Evolutionary conservation across 92 coral and sea anemone species (phyloP).

Genomic region (Parazoanthus darwini): DNA sequence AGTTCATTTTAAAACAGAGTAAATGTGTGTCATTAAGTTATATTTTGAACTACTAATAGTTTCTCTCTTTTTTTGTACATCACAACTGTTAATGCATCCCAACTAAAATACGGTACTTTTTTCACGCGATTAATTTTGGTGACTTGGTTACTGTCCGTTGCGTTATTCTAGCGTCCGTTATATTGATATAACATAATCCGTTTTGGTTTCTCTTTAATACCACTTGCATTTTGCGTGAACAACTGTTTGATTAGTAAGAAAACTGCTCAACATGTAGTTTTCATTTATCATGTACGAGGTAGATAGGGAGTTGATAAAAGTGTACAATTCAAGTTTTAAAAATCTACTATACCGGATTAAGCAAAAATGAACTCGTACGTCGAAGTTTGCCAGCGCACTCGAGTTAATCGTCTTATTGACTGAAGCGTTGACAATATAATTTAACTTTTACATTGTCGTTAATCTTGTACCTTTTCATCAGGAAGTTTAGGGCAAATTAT

Average conservation of each 20-base stretch:
- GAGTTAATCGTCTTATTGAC: constrained; percentile 10
- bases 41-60: neutral
- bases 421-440: neutral
- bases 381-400: neutral
- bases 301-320: neutral
- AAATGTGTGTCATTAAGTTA: too few relatives aligned
- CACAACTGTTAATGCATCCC: neutral
- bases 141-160: neutral
- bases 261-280: neutral
- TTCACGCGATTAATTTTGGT: neutral
- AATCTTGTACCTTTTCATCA: neutral
- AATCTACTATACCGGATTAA: neutral
- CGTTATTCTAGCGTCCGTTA: neutral
- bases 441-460: neutral
- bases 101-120: neutral
- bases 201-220: neutral
- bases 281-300: neutral
- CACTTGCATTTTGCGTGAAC: constrained; percentile 10
- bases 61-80: neutral
- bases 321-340: too few relatives aligned
- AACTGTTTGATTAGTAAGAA: neutral
- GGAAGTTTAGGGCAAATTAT: neutral
- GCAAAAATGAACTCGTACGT: neutral
- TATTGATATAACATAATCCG: neutral
- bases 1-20: too few relatives aligned